These are phyloP conservation scores for Heliconius himera DNA, from an alignment of 1,140 invertebrate species.

Conservation along the genomic window DNA sequence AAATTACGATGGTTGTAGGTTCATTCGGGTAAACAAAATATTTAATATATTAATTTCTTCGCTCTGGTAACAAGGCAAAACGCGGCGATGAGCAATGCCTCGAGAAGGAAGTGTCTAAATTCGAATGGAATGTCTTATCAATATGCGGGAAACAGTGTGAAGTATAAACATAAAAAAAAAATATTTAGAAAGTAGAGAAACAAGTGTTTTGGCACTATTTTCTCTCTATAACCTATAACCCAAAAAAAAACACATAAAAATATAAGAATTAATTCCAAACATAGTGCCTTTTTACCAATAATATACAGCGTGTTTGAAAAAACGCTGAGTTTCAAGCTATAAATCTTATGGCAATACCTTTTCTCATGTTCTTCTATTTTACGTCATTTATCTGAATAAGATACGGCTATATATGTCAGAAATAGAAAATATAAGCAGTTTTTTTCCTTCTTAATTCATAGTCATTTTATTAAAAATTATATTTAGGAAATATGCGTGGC, in stretches of 20 bases:
- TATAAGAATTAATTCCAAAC: neutral
- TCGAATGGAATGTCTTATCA: neutral
- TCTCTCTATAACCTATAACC: neutral
- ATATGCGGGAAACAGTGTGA: no score
- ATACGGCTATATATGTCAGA: neutral
- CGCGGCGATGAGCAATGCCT: neutral
- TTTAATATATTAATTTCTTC: no score
- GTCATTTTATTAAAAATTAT: neutral
- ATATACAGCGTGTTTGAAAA: slow-evolving; percentile 9
- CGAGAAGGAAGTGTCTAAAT: neutral
- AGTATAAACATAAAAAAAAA: neutral
- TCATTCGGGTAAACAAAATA: no score
- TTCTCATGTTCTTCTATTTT: slow-evolving; percentile 8
- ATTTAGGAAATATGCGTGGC: no score
- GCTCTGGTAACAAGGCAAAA: no score
- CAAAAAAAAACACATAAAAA: no score
- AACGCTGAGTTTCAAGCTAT: slow-evolving; percentile 5
- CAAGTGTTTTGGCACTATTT: neutral
- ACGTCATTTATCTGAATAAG: slow-evolving; percentile 13
- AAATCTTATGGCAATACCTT: slow-evolving; percentile 11
- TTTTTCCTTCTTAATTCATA: neutral
- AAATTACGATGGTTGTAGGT: no score
- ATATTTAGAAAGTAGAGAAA: no score
- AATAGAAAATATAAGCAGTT: neutral
- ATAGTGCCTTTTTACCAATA: slow-evolving; percentile 4